These are phyloP conservation scores for Nomada hirtipes DNA, from an alignment of 2,888 invertebrate species.

Conservation along the genomic window DNA sequence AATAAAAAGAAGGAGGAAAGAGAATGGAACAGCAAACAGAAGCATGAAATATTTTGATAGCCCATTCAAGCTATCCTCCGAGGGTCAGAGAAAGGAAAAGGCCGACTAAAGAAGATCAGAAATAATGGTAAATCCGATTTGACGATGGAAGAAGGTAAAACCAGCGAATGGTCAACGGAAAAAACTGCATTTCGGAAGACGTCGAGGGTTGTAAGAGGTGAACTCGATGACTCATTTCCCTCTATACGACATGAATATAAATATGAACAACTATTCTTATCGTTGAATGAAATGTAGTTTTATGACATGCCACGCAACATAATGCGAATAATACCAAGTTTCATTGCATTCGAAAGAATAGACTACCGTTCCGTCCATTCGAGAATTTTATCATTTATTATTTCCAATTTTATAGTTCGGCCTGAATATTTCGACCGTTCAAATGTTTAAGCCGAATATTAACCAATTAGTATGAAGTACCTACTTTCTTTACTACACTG, in stretches of 20 bases:
- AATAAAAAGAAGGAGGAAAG: background rate
- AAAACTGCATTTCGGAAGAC: slow-evolving; percentile 10
- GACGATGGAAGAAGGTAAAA: background rate
- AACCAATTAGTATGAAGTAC: too few species aligned
- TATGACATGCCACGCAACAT: background rate
- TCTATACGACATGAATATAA: slow-evolving; percentile 39
- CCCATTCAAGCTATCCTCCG: background rate
- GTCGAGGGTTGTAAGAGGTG: slow-evolving; percentile 17
- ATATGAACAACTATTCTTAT: slow-evolving; percentile 35
- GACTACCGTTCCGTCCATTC: too few species aligned
- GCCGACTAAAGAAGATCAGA: background rate
- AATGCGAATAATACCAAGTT: background rate
- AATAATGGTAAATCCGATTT: slow-evolving; percentile 10
- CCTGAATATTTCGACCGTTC: too few species aligned
- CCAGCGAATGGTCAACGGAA: background rate
- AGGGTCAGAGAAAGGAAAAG: background rate
- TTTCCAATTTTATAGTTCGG: too few species aligned
- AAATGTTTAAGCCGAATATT: too few species aligned
- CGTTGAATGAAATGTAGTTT: slow-evolving; percentile 29
- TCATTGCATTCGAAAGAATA: background rate
- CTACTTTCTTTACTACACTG: too few species aligned
- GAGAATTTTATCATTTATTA: too few species aligned
- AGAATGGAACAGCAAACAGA: background rate
- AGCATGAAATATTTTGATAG: slow-evolving; percentile 18
- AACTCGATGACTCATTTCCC: slow-evolving; percentile 33